Evolutionary conservation across 2,888 invertebrate genomes (phyloP), one percentile per base, ranked within the genome.

Genomic region (Pardosa pseudoannulata): DNA sequence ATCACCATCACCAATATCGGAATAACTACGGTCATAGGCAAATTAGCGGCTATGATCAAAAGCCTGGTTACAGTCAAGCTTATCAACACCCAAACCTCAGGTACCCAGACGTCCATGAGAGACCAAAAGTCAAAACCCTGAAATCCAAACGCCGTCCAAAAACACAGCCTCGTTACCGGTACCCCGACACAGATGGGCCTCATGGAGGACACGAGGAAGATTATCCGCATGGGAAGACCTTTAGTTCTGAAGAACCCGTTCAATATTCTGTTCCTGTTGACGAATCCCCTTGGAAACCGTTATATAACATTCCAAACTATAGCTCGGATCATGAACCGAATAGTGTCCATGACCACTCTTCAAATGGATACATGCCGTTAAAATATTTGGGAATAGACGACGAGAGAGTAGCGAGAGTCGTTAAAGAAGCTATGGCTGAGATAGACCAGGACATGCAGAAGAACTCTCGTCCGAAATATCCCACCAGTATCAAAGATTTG

Each of bases 241-340:
- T 29, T 16, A 27, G n/a, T n/a, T 13, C 2, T 16, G 19, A n/a
- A 3, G n/a, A 39, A n/a, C 28, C n/a, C 28, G 2, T 19, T 13
- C 6, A 85, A 56, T 85, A 73, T 27, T 85, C 83, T 0, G 32
- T 41, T n/a, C 83, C 73, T 0, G 11, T 79, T 2, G 56, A 72
- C 31, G 50, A 72, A 73, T 85, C 83, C 1, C 28, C 73, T 6
- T 85, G 83, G 83, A 85, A 68, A 67, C 83, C 83, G 0, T 32
- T 76, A 5, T 11, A 16, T 9, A 11, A 46, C 41, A 5, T 46
- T 13, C 41, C 16, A 11, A 46, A 46, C 6, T n/a, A 13, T n/a
- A 13, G 9, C 16, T n/a, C n/a, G n/a, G n/a, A n/a, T n/a, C n/a
- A n/a, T n/a, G n/a, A n/a, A n/a, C n/a, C n/a, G n/a, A n/a, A 16